A percentile compares a stretch with the other conserved stretches of the same genome.
Conservation (phyloP, 2,888 invertebrate species). For the Cryptus viduatorius region DNA sequence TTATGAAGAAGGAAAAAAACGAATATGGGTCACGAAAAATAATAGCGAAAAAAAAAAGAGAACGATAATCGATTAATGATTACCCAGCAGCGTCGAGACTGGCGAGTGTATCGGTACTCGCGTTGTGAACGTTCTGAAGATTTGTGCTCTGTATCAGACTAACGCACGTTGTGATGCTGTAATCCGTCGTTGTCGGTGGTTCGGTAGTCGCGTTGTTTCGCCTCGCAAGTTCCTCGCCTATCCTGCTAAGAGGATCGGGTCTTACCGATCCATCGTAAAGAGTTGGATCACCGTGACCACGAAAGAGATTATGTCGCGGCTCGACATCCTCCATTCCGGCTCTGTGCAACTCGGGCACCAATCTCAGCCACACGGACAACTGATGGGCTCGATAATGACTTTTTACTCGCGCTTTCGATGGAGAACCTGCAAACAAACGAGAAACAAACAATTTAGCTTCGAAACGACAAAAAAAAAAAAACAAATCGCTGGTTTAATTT, state of each 20-base stretch:
- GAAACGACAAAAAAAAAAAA: background rate
- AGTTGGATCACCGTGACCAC: constrained; percentile 94
- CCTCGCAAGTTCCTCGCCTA: constrained; percentile 87
- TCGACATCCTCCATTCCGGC: constrained; percentile 96
- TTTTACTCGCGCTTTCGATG: constrained; percentile 94
- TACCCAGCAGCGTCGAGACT: constrained; percentile 91
- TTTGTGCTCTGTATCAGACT: constrained; percentile 87
- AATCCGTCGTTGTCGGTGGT: constrained; percentile 89
- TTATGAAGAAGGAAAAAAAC: no score
- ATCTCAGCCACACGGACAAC: constrained; percentile 96
- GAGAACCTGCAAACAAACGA: constrained; percentile 87
- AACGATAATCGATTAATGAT: constrained; percentile 57
- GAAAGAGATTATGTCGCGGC: constrained; percentile 94
- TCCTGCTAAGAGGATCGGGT: constrained; percentile 92
- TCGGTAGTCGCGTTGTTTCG: constrained; percentile 88
- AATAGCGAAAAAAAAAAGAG: background rate
- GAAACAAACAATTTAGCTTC: constrained; percentile 9
- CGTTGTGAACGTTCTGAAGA: constrained; percentile 87
- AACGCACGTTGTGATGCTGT: constrained; percentile 90
- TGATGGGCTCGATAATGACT: constrained; percentile 98
- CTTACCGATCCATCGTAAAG: constrained; percentile 96
- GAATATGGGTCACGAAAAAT: background rate
- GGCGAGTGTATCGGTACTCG: constrained; percentile 91
- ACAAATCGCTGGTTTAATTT: no score
- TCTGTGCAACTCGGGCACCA: constrained; percentile 95